Evolutionary conservation across 2,888 invertebrate species (phyloP).

Genomic region (Nebria salina): DNA sequence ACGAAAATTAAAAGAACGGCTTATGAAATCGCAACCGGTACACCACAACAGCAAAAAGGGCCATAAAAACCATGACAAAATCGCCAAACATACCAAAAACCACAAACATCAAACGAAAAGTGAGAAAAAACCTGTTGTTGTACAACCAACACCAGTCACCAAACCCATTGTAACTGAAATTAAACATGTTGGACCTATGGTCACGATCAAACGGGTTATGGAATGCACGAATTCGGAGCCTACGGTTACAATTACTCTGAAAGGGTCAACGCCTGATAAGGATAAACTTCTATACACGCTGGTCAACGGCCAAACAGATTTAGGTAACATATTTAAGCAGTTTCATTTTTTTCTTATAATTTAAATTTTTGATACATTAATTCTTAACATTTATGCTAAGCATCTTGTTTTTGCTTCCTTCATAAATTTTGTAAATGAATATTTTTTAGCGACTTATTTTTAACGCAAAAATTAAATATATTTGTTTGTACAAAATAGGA

Average conservation of each 20-base stretch:
- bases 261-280: constrained; percentile 77
- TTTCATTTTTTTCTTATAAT: background rate
- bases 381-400: too few species aligned
- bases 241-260: constrained; percentile 79
- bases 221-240: constrained; percentile 73
- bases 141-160: constrained; percentile 3
- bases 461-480: background rate
- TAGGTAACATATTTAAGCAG: constrained; percentile 40
- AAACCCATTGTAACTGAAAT: constrained; percentile 5
- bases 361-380: too few species aligned
- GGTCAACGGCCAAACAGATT: constrained; percentile 68
- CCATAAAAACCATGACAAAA: constrained; percentile 31
- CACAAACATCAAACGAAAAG: constrained; percentile 27
- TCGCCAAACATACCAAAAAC: background rate
- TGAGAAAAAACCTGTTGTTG: constrained; percentile 3
- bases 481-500: constrained; percentile 14
- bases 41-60: constrained; percentile 22
- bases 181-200: constrained; percentile 62
- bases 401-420: background rate
- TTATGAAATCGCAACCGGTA: constrained; percentile 22
- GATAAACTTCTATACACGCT: constrained; percentile 79
- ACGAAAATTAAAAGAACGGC: constrained; percentile 52
- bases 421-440: background rate
- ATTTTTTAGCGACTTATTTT: background rate
- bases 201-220: constrained; percentile 77